A percentile compares a stretch with the other conserved stretches of the same genome.
Conservation (phyloP, 2,797 vertebrate species). For the Eidolon dupreanum region DNA sequence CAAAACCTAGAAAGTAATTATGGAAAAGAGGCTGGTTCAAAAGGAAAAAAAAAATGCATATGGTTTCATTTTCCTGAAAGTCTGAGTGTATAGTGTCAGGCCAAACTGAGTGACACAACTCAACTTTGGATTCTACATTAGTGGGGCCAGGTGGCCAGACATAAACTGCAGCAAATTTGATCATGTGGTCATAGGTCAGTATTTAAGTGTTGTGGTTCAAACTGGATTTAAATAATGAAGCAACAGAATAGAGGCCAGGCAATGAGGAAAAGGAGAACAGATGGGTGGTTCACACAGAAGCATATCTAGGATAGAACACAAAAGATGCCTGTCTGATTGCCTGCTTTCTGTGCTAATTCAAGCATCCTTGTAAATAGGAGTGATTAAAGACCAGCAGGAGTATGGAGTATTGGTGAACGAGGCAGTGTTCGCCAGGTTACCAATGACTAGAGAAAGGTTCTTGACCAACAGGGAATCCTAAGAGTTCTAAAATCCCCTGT, state of each 20-base stretch:
- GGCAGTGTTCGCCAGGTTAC: neutral
- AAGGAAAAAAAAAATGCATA: neutral
- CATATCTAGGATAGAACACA: neutral
- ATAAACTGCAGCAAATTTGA: slow-evolving; percentile 5
- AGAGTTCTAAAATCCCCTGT: neutral
- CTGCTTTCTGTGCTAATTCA: neutral
- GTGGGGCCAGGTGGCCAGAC: neutral
- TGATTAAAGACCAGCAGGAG: neutral
- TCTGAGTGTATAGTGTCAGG: neutral
- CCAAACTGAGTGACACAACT: neutral
- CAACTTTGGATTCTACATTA: neutral
- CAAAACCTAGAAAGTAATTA: slow-evolving; percentile 12
- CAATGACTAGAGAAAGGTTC: neutral
- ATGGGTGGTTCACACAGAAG: neutral
- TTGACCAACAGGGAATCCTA: neutral
- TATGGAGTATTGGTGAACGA: neutral
- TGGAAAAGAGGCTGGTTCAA: neutral
- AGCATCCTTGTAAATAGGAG: neutral
- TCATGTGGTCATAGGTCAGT: neutral
- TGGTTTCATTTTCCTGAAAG: slow-evolving; percentile 24
- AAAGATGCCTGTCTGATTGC: neutral
- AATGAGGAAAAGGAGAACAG: neutral
- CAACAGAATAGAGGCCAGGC: slow-evolving; percentile 1
- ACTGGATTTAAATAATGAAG: slow-evolving; percentile 25
- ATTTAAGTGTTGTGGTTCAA: slow-evolving; percentile 13